Evolutionary conservation across 1,140 invertebrate genomes (phyloP), one percentile per base, ranked within the genome.

Genomic region (Oscheius sp.): DNA sequence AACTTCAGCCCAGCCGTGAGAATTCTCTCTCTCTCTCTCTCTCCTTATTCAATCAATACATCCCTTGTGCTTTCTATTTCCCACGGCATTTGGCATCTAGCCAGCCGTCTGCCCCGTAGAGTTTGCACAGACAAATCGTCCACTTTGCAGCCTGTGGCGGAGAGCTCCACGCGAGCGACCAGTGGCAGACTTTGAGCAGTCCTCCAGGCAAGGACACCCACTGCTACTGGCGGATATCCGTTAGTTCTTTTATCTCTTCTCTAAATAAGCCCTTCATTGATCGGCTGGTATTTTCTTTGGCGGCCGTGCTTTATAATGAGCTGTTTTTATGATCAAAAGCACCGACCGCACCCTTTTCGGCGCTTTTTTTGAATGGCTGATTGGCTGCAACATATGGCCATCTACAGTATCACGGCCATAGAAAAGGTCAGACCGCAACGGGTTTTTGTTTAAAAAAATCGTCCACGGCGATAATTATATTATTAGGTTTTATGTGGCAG

Each of bases 221-320:
- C 35, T 83, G 82, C 67, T 83, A 82, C 68, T 83, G 82, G 82
- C 75, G 82, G 65, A 84, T 83, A 34, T 77, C 82, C 32, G 81
- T 82, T 62, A 69, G 55, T 66, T 55, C 42, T 45, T 45, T 45
- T 45, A 45, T 23, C 42, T 45, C 42, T 15, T 18, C n/a, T 45
- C 23, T 45, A 45, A 45, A 45, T 18, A 45, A 45, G 42, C 23
- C 42, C 42, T 45, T 18, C 42, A 18, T 45, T 23, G 42, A 15
- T 18, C 42, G 23, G 23, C 42, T 23, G 15, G 18, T 15, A 45
- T 23, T n/a, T n/a, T n/a, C n/a, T n/a, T n/a, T n/a, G n/a, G n/a
- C n/a, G n/a, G n/a, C n/a, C n/a, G n/a, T n/a, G n/a, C n/a, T n/a
- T n/a, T n/a, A n/a, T n/a, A n/a, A n/a, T n/a, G n/a, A n/a, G n/a